These are phyloP conservation scores for Drosophila crucigera DNA, from an alignment of 2,888 invertebrate species.

Conservation along the genomic window DNA sequence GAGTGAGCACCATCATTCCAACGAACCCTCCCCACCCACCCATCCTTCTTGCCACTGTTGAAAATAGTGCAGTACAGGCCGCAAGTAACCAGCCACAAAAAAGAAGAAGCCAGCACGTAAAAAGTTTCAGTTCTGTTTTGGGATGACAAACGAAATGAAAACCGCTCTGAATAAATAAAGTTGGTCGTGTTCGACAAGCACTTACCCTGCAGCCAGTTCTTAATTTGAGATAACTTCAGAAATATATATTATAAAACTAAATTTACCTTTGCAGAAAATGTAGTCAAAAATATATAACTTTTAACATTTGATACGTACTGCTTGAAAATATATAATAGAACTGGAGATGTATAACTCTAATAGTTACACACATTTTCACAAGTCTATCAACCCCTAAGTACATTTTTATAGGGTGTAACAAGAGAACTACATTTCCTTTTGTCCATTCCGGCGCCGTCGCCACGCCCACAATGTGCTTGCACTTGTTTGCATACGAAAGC, in stretches of 20 bases:
- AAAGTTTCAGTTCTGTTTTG: conserved; percentile 49
- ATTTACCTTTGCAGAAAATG: neutral
- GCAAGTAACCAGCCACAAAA: conserved; percentile 31
- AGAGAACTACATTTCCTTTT: conserved; percentile 51
- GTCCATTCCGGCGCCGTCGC: conserved; percentile 48
- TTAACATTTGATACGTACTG: neutral
- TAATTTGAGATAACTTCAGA: neutral
- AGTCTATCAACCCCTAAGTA: neutral
- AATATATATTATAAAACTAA: neutral
- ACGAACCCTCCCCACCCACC: neutral
- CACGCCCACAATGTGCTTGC: conserved; percentile 54
- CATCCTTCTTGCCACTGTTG: neutral
- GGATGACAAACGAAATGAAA: conserved; percentile 38
- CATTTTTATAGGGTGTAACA: conserved; percentile 2
- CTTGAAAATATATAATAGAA: neutral
- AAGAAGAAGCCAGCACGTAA: conserved; percentile 43
- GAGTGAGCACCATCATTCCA: conserved; percentile 48
- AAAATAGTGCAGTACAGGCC: conserved; percentile 22
- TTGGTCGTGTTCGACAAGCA: neutral
- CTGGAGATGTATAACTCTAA: neutral
- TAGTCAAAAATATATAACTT: neutral
- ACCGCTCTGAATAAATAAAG: neutral
- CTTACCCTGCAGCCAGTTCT: neutral
- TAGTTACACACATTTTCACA: neutral
- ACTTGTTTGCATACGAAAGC: conserved; percentile 74